Evolutionary conservation across 2,797 vertebrate species (phyloP).

Genomic region (Danionella dracula): DNA sequence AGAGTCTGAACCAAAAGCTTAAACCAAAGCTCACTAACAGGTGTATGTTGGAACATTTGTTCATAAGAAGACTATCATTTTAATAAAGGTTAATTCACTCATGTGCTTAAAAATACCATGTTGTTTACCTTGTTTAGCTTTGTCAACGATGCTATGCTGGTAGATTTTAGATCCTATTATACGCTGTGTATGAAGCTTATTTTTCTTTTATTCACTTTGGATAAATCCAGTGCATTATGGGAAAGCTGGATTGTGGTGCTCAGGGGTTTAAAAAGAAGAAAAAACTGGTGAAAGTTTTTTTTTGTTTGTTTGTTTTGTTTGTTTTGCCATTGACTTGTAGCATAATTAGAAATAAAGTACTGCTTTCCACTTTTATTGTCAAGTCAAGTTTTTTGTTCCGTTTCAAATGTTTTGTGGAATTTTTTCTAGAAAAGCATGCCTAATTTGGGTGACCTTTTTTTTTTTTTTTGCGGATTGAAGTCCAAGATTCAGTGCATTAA

Average conservation of each 20-base stretch:
- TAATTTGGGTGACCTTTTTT: no score
- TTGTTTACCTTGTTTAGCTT: conserved; percentile 63
- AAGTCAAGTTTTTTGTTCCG: conserved; percentile 34
- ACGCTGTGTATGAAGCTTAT: conserved; percentile 62
- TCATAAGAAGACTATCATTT: conserved; percentile 42
- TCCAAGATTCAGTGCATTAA: no score
- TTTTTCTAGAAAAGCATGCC: not conserved
- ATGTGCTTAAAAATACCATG: conserved; percentile 57
- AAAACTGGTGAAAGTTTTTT: conserved; percentile 55
- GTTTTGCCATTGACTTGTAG: conserved; percentile 67
- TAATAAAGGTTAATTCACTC: conserved; percentile 47
- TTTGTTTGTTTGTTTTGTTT: conserved; percentile 46
- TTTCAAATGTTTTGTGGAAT: not conserved
- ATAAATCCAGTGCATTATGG: conserved; percentile 70
- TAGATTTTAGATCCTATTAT: conserved; percentile 64
- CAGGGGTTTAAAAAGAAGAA: conserved; percentile 69
- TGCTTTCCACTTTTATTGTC: conserved; percentile 56
- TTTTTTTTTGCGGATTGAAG: no score
- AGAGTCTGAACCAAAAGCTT: conserved; percentile 58
- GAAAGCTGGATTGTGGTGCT: conserved; percentile 75
- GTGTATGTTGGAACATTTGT: conserved; percentile 42
- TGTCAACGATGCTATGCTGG: conserved; percentile 64
- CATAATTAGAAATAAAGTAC: conserved; percentile 68
- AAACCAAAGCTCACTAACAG: conserved; percentile 33
- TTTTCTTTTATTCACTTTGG: conserved; percentile 61